Percentiles rank a stretch among this genome's conserved stretches.
phyloP scores from a whole-genome alignment of 2,888 invertebrate genomes.

The Osmoderma eremita region DNA sequence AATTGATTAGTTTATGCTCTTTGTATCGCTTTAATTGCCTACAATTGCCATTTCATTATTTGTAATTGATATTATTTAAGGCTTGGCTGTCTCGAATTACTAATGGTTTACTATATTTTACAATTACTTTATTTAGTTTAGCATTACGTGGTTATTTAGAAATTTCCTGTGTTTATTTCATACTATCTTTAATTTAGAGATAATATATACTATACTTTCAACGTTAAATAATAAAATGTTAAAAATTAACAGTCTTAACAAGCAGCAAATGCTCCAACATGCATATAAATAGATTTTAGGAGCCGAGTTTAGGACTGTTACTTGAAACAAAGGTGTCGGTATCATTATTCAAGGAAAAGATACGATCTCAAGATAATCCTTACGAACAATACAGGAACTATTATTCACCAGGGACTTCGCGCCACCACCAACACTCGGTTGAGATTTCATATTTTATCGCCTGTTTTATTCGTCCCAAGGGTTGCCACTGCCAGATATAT shows the following conservation, averaged over 20 bases:
- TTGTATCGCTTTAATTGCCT: not conserved
- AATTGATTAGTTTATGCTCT: conserved; percentile 1
- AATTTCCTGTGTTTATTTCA: too few relatives aligned
- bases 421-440: conserved; percentile 31
- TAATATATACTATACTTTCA: too few relatives aligned
- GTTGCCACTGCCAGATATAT: conserved; percentile 28
- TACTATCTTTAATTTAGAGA: too few relatives aligned
- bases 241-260: too few relatives aligned
- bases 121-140: too few relatives aligned
- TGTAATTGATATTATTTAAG: not conserved
- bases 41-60: conserved; percentile 4
- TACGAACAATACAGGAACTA: conserved; percentile 37
- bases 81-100: not conserved
- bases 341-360: conserved; percentile 35
- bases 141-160: too few relatives aligned
- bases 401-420: conserved; percentile 38
- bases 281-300: too few relatives aligned
- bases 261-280: too few relatives aligned
- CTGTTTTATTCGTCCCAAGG: conserved; percentile 37
- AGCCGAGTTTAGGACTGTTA: not conserved
- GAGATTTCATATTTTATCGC: conserved; percentile 41
- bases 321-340: conserved; percentile 30
- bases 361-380: conserved; percentile 32
- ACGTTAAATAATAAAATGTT: too few relatives aligned
- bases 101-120: too few relatives aligned